Conservation (phyloP, 2,113 vertebrate species). For the Genyomyrus donnyi region DNA sequence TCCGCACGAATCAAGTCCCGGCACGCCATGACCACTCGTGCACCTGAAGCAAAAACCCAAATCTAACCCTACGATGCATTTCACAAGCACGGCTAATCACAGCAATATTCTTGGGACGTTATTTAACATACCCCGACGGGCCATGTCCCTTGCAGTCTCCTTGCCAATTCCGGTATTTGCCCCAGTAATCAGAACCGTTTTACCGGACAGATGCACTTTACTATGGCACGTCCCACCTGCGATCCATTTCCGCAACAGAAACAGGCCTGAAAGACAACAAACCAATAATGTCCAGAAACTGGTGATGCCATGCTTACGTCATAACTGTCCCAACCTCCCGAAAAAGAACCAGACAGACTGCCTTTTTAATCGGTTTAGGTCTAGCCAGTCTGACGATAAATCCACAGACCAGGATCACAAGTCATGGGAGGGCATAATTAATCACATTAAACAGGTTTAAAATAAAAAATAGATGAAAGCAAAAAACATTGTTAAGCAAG, state of each 20-base stretch:
- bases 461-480: background rate
- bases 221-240: conserved; percentile 47
- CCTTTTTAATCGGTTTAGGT: background rate
- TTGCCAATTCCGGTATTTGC: conserved; percentile 64
- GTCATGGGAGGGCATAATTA: background rate
- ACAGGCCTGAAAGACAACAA: conserved; percentile 20
- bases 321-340: background rate
- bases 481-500: background rate
- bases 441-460: background rate
- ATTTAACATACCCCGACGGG: conserved; percentile 46
- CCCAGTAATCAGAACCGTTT: conserved; percentile 64
- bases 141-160: conserved; percentile 59
- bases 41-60: conserved; percentile 40
- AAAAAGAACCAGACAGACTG: background rate
- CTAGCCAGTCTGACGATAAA: background rate
- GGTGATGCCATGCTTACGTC: background rate
- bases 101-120: background rate
- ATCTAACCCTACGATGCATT: background rate
- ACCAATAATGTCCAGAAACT: background rate
- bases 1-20: conserved; percentile 40
- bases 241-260: conserved; percentile 50
- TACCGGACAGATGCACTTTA: conserved; percentile 51
- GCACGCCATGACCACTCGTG: conserved; percentile 60
- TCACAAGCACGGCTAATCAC: background rate
- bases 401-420: background rate